phyloP scores from a whole-genome alignment of 2,888 invertebrate genomes.

The Pasiphila rectangulata region DNA sequence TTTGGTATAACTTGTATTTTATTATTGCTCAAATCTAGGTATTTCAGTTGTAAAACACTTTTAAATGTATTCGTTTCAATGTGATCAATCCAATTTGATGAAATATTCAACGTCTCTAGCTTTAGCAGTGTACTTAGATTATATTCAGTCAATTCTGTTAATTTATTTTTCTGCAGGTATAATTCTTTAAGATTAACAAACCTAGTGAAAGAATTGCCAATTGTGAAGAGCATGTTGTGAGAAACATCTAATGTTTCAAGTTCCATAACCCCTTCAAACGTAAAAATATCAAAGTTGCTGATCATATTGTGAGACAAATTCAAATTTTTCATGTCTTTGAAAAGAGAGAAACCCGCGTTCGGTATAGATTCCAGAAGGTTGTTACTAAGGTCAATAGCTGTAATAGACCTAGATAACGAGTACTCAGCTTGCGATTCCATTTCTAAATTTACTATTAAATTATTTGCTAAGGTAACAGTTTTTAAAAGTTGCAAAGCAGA shows the following conservation, averaged over 20 bases:
- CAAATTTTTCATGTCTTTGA: slow-evolving; percentile 10
- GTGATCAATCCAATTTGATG: slow-evolving; percentile 9
- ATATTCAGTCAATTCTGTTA: slow-evolving; percentile 6
- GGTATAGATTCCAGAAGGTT: slow-evolving; percentile 8
- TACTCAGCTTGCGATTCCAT: background rate
- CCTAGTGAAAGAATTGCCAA: slow-evolving; percentile 15
- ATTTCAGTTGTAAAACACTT: slow-evolving; percentile 5
- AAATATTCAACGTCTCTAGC: slow-evolving; percentile 10
- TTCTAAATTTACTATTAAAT: slow-evolving; percentile 7
- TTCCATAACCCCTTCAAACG: slow-evolving; percentile 18
- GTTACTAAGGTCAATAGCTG: slow-evolving; percentile 10
- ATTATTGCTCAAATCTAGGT: slow-evolving; percentile 22
- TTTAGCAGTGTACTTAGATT: slow-evolving; percentile 10
- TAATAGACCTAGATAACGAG: slow-evolving; percentile 9
- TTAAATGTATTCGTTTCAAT: slow-evolving; percentile 15
- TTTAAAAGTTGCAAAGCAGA: background rate
- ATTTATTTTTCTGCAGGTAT: slow-evolving; percentile 17
- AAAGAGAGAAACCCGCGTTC: slow-evolving; percentile 11
- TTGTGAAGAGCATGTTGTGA: slow-evolving; percentile 11
- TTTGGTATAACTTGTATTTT: slow-evolving; percentile 12
- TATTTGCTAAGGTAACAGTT: slow-evolving; percentile 8
- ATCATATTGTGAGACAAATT: slow-evolving; percentile 21
- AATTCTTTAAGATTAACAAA: slow-evolving; percentile 14
- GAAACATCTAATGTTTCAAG: slow-evolving; percentile 13
- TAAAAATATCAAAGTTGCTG: slow-evolving; percentile 16